Evolutionary conservation across 2,797 vertebrate species (phyloP).

Genomic region (Coilia nasus): DNA sequence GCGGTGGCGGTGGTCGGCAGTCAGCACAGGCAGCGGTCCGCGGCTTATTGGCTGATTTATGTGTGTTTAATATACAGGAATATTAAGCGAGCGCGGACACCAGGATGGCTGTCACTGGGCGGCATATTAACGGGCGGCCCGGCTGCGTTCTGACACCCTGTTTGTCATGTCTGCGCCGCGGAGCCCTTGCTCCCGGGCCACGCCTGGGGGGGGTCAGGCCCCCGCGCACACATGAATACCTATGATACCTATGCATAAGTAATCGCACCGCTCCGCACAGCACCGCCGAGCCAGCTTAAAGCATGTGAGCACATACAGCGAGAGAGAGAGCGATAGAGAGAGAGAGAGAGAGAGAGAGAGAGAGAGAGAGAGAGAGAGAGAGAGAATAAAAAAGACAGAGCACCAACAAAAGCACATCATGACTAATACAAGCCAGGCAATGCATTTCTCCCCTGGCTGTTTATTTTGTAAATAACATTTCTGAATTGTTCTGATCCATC

Average conservation of each 20-base stretch:
- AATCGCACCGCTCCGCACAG: constrained; percentile 64
- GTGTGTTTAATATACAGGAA: constrained; percentile 84
- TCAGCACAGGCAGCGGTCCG: not conserved
- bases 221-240: constrained; percentile 81
- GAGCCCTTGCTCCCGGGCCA: constrained; percentile 68
- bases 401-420: constrained; percentile 11
- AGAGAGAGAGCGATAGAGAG: not conserved
- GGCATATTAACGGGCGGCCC: constrained; percentile 77
- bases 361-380: not conserved
- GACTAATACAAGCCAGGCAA: not conserved
- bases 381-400: not conserved
- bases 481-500: constrained; percentile 17
- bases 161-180: constrained; percentile 76
- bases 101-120: constrained; percentile 73
- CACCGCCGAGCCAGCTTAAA: constrained; percentile 44
- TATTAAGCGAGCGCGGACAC: constrained; percentile 74
- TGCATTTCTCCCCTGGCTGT: not conserved
- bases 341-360: not conserved
- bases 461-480: constrained; percentile 8
- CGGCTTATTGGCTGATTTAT: constrained; percentile 79
- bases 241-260: constrained; percentile 86
- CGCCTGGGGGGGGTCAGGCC: constrained; percentile 53
- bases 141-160: constrained; percentile 77
- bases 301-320: not conserved
- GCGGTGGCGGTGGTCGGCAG: not conserved